Evolutionary conservation across 1,140 invertebrate species (phyloP).

Genomic region (Ceratina calcarata): DNA sequence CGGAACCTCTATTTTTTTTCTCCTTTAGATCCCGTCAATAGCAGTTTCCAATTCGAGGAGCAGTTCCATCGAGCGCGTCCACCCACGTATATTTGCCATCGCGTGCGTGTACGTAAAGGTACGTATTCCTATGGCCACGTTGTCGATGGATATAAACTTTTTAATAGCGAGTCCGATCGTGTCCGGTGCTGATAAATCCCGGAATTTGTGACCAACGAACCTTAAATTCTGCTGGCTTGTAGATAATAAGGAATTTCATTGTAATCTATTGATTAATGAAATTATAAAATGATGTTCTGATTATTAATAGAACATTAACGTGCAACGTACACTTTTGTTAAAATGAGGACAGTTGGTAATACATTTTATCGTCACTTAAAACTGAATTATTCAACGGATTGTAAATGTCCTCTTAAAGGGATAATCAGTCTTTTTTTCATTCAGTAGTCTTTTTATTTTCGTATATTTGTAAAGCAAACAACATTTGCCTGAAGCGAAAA

Average conservation of each 20-base stretch:
- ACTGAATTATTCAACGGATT: no score
- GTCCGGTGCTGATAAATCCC: neutral
- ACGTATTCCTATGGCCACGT: neutral
- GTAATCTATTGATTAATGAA: no score
- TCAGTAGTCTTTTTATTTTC: no score
- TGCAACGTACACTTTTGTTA: no score
- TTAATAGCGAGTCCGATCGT: neutral
- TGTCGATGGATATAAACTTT: neutral
- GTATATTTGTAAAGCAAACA: no score
- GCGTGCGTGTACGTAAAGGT: neutral
- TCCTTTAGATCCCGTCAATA: slow-evolving; percentile 10
- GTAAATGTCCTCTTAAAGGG: no score
- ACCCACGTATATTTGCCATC: neutral
- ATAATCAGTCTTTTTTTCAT: no score
- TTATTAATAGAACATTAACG: no score
- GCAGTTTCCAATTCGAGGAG: slow-evolving; percentile 31
- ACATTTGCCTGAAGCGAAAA: no score
- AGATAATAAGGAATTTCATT: neutral
- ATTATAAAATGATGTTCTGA: no score
- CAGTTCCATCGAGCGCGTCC: neutral
- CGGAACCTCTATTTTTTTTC: neutral
- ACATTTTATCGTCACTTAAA: no score
- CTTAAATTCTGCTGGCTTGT: neutral
- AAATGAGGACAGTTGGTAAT: no score
- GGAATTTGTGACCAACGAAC: neutral